Conservation (phyloP, 2,797 vertebrate species). For the Lacerta bilineata region DNA sequence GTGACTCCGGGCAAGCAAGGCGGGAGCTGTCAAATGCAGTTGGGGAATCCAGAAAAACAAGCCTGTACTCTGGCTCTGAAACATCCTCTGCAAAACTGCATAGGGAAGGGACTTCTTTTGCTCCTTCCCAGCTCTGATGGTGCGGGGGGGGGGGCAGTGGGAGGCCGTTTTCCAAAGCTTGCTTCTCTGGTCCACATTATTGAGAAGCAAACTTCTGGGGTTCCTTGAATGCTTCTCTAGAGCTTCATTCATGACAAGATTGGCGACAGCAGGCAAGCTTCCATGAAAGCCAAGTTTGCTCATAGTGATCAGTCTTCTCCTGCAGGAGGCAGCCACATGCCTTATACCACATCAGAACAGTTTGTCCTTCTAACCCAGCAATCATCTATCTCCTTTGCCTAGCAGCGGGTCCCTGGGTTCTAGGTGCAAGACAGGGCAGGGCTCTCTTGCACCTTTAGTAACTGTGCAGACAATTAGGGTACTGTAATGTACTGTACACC, state of each 20-base stretch:
- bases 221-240: background rate
- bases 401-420: too few species aligned
- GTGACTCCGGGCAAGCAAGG: slow-evolving; percentile 28
- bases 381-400: too few species aligned
- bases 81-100: background rate
- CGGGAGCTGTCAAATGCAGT: slow-evolving; percentile 36
- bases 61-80: slow-evolving; percentile 13
- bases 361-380: too few species aligned
- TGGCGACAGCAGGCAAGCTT: background rate
- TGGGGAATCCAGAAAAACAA: slow-evolving; percentile 23
- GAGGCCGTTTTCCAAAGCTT: background rate
- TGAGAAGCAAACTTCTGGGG: background rate
- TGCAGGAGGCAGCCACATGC: background rate
- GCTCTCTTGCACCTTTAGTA: too few species aligned
- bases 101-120: background rate
- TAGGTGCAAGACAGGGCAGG: too few species aligned
- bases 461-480: too few species aligned
- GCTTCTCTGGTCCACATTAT: background rate
- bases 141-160: background rate
- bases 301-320: background rate
- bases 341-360: too few species aligned
- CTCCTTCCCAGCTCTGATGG: background rate
- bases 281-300: background rate
- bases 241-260: background rate
- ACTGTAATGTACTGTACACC: too few species aligned